A percentile compares a stretch with the other conserved stretches of the same genome.
phyloP scores from a whole-genome alignment of 2,797 vertebrate genomes.

The Aselliscus stoliczkanus region DNA sequence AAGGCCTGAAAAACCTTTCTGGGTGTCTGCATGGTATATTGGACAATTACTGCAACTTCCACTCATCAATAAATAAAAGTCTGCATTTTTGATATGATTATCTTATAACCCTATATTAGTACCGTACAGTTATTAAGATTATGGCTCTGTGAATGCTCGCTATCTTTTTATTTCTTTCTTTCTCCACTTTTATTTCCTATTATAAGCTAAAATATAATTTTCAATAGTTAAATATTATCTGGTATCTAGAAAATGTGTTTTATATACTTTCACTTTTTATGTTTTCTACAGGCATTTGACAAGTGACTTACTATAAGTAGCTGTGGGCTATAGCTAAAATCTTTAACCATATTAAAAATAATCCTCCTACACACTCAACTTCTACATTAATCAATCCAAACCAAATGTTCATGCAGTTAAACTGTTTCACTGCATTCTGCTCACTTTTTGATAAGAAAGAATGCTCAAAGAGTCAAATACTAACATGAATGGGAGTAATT shows the following conservation, averaged over 20 bases:
- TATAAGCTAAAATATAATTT: neutral
- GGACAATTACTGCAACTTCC: neutral
- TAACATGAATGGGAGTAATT: neutral
- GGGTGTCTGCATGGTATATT: too few relatives aligned
- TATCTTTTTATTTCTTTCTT: neutral
- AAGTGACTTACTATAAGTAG: neutral
- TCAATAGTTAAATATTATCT: neutral
- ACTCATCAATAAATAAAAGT: neutral
- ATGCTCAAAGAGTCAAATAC: neutral
- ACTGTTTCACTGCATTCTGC: neutral
- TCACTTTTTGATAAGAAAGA: neutral
- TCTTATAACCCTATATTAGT: neutral
- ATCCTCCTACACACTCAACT: neutral
- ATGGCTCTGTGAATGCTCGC: neutral
- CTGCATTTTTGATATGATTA: neutral
- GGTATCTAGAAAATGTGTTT: neutral
- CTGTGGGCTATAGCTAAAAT: neutral
- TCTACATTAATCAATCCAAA: neutral
- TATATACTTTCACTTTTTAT: neutral
- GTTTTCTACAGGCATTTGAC: neutral
- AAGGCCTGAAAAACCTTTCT: neutral
- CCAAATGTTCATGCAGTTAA: neutral
- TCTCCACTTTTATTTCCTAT: neutral
- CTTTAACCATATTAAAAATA: neutral
- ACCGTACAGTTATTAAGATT: neutral